These are phyloP conservation scores for Chrysolina haemoptera DNA, from an alignment of 2,888 invertebrate genomes.

Conservation along the genomic window DNA sequence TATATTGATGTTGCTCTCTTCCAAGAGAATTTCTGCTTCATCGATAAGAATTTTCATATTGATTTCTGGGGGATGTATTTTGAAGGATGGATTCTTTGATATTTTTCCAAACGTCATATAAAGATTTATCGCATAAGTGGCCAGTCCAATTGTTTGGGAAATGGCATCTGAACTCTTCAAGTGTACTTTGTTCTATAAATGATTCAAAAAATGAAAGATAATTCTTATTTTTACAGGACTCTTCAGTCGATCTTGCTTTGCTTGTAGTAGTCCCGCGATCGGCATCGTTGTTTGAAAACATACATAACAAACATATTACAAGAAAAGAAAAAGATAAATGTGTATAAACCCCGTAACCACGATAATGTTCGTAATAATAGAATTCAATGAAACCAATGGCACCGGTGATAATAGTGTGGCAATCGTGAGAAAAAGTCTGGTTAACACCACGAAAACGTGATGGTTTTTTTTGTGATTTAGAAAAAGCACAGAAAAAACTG, in stretches of 20 bases:
- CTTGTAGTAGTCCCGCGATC: background rate
- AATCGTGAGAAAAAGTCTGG: no score
- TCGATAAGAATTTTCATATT: slow-evolving; percentile 10
- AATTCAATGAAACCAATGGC: no score
- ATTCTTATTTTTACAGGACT: background rate
- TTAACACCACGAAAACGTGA: no score
- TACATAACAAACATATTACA: no score
- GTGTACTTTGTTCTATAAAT: slow-evolving; percentile 3
- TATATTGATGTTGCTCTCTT: slow-evolving; percentile 18
- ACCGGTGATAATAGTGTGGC: no score
- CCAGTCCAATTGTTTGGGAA: no score
- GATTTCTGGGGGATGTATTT: slow-evolving; percentile 1
- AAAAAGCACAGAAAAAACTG: no score
- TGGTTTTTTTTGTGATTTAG: no score
- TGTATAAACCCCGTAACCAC: no score
- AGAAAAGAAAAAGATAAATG: no score
- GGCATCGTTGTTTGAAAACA: slow-evolving; percentile 14
- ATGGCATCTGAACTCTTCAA: slow-evolving; percentile 10
- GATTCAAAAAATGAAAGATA: background rate
- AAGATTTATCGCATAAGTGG: slow-evolving; percentile 18
- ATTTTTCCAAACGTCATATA: slow-evolving; percentile 15
- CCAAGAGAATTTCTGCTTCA: slow-evolving; percentile 22
- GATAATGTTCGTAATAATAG: no score
- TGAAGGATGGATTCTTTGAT: slow-evolving; percentile 17
- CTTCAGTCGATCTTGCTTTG: background rate